phyloP scores from a whole-genome alignment of 2,113 vertebrate genomes.

The Ceyx melanurus region DNA sequence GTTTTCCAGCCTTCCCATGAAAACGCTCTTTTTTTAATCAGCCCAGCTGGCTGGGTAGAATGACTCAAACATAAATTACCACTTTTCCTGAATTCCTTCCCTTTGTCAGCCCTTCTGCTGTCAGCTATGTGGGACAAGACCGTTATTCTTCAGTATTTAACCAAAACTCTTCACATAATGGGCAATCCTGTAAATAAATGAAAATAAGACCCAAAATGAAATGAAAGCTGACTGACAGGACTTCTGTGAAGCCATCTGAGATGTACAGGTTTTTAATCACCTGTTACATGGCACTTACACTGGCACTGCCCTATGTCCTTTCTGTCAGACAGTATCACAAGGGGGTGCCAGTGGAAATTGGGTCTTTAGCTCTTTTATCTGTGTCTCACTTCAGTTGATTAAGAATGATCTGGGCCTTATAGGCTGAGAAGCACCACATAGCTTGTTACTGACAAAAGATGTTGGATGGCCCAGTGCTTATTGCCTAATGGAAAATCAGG shows the following conservation, averaged over 20 bases:
- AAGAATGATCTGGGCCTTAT: background rate
- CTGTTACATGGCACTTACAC: background rate
- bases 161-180: slow-evolving; percentile 18
- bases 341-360: background rate
- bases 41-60: slow-evolving; percentile 31
- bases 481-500: background rate
- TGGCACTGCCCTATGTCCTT: background rate
- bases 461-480: background rate
- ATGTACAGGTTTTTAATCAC: background rate
- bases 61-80: slow-evolving; percentile 40
- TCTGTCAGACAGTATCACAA: background rate
- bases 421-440: background rate
- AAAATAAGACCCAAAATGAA: slow-evolving; percentile 32
- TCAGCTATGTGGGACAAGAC: background rate
- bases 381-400: background rate
- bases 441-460: background rate
- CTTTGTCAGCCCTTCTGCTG: slow-evolving; percentile 42
- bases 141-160: slow-evolving; percentile 36
- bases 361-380: background rate
- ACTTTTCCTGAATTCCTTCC: slow-evolving; percentile 26
- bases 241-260: background rate
- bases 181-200: background rate
- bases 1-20: slow-evolving; percentile 19
- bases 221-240: background rate
- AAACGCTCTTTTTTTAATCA: slow-evolving; percentile 19